Evolutionary conservation across 1,140 invertebrate species (phyloP).

Genomic region (Nephotettix cincticeps): DNA sequence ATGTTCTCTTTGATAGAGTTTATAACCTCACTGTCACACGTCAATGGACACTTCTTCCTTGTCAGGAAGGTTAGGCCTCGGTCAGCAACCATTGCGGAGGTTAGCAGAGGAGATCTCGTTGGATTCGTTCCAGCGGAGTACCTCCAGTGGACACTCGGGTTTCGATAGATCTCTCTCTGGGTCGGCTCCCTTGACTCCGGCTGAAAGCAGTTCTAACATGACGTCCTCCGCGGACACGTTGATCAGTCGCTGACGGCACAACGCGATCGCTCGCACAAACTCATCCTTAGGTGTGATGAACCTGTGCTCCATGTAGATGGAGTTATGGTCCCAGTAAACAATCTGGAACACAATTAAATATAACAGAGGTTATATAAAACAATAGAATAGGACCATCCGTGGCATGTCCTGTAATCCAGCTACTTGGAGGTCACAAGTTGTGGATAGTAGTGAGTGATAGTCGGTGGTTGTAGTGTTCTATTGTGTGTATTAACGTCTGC

Average conservation of each 20-base stretch:
- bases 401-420: too few relatives aligned
- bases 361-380: too few relatives aligned
- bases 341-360: too few relatives aligned
- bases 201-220: slow-evolving; percentile 49
- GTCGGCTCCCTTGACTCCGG: slow-evolving; percentile 41
- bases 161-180: slow-evolving; percentile 44
- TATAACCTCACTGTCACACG: too few relatives aligned
- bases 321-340: slow-evolving; percentile 82
- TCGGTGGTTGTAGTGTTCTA: too few relatives aligned
- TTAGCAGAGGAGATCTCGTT: slow-evolving; percentile 67
- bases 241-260: slow-evolving; percentile 72
- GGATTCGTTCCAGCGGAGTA: slow-evolving; percentile 64
- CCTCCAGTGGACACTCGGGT: slow-evolving; percentile 59
- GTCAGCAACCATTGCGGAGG: slow-evolving; percentile 51
- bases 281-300: slow-evolving; percentile 74
- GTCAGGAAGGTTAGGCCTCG: background rate
- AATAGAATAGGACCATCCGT: too few relatives aligned
- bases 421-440: too few relatives aligned
- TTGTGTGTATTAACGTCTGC: too few relatives aligned
- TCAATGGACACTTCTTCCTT: background rate
- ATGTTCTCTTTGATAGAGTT: too few relatives aligned
- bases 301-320: slow-evolving; percentile 83
- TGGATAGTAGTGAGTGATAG: too few relatives aligned
- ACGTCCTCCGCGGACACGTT: slow-evolving; percentile 64
- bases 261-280: slow-evolving; percentile 78